A percentile compares a stretch with the other conserved stretches of the same genome.
These are phyloP conservation scores for Helicoverpa armigera DNA, from an alignment of 1,140 invertebrate genomes.

Conservation along the genomic window DNA sequence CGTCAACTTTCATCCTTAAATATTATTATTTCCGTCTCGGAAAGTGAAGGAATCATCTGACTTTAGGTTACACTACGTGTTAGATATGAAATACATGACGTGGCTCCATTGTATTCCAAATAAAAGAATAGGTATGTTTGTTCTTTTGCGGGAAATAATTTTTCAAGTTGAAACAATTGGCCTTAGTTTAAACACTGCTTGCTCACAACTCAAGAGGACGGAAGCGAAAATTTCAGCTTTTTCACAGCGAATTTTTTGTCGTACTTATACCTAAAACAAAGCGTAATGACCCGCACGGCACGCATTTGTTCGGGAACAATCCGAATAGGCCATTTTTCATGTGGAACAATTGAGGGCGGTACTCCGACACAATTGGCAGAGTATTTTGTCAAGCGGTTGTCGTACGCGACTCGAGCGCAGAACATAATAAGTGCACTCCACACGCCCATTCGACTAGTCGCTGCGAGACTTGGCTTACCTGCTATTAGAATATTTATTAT, in stretches of 20 bases:
- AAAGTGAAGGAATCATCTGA: constrained; percentile 4
- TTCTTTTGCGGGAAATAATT: constrained; percentile 52
- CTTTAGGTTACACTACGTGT: not conserved
- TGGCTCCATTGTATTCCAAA: constrained; percentile 43
- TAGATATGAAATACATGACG: constrained; percentile 5
- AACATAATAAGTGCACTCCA: constrained; percentile 76
- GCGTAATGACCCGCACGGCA: constrained; percentile 84
- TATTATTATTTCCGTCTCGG: constrained; percentile 62
- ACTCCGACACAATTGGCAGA: constrained; percentile 82
- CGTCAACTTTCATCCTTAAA: constrained; percentile 62
- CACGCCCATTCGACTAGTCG: constrained; percentile 55
- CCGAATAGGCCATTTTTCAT: constrained; percentile 86
- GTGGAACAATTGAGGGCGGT: constrained; percentile 85
- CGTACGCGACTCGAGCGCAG: constrained; percentile 72
- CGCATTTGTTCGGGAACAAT: constrained; percentile 85
- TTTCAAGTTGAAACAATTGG: constrained; percentile 71
- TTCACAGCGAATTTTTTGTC: constrained; percentile 82
- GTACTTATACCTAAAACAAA: constrained; percentile 84
- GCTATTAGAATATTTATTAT: constrained; percentile 11
- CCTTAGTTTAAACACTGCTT: constrained; percentile 74
- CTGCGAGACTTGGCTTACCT: not conserved
- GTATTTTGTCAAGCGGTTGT: constrained; percentile 85
- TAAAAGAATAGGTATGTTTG: constrained; percentile 42
- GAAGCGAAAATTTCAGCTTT: constrained; percentile 78
- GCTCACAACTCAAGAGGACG: constrained; percentile 70